phyloP scores from a whole-genome alignment of 2,888 invertebrate species.

The Drosophila diplacantha region DNA sequence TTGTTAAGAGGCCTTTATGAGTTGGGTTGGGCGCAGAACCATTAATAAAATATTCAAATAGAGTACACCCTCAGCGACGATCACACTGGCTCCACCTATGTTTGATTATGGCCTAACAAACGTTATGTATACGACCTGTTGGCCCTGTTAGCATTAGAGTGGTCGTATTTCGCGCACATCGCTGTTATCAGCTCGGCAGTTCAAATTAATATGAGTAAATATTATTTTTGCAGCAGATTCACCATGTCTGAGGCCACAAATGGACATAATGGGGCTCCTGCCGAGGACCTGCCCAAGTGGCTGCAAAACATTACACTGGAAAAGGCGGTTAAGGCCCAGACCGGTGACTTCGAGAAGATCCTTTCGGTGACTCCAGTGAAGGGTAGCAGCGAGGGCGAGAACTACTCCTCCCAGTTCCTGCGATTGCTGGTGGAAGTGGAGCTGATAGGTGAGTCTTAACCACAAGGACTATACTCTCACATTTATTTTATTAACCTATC shows the following conservation, averaged over 20 bases:
- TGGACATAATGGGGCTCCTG: constrained; percentile 34
- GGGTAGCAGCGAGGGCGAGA: constrained; percentile 58
- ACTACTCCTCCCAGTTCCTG: constrained; percentile 69
- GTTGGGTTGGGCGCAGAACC: constrained; percentile 1
- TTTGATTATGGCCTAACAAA: constrained; percentile 8
- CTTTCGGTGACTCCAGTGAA: constrained; percentile 43
- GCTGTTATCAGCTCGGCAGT: not conserved
- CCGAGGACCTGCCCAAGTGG: constrained; percentile 61
- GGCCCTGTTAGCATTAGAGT: not conserved
- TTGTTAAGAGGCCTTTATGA: not conserved
- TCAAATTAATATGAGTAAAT: constrained; percentile 16
- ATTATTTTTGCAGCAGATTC: constrained; percentile 23
- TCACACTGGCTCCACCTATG: constrained; percentile 32
- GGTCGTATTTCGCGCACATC: not conserved
- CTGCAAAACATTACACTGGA: constrained; percentile 59
- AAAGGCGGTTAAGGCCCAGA: constrained; percentile 58
- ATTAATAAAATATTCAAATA: constrained; percentile 2
- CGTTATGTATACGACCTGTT: constrained; percentile 23
- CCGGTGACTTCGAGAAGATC: constrained; percentile 65
- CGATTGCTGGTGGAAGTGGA: constrained; percentile 67
- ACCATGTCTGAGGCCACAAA: constrained; percentile 56
- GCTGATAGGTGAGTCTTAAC: constrained; percentile 57
- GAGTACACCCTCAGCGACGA: not conserved
- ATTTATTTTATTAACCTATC: not conserved
- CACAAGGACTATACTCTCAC: not conserved